Evolutionary conservation across 2,888 invertebrate species (phyloP).

Genomic region (Andrena praecox): DNA sequence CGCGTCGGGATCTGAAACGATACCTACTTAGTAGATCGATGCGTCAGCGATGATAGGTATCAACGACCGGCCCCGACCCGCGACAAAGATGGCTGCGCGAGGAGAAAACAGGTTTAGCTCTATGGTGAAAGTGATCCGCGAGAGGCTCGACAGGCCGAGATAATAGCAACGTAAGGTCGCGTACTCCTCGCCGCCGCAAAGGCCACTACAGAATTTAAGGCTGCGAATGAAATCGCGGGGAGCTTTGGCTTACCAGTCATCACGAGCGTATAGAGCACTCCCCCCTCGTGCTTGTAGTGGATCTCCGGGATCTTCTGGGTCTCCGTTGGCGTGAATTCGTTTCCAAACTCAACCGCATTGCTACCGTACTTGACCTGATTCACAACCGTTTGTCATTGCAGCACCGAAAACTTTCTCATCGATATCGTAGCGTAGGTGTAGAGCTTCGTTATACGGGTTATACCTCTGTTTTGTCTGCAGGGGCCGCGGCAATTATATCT

Average conservation of each 20-base stretch:
- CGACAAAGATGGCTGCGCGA: neutral
- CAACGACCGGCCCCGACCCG: neutral
- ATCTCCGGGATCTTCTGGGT: slow-evolving; percentile 80
- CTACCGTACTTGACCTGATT: slow-evolving; percentile 81
- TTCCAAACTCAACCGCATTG: slow-evolving; percentile 78
- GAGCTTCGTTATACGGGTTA: slow-evolving; percentile 67
- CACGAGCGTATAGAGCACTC: slow-evolving; percentile 82
- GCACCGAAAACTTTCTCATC: neutral
- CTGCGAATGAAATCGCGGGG: too few species aligned
- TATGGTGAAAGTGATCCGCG: slow-evolving; percentile 70
- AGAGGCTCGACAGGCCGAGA: slow-evolving; percentile 18
- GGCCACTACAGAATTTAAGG: neutral
- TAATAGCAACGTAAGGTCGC: slow-evolving; percentile 25
- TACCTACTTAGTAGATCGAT: neutral
- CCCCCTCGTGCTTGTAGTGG: slow-evolving; percentile 83
- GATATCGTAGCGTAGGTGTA: neutral
- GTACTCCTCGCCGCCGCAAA: neutral
- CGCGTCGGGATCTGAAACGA: slow-evolving; percentile 79
- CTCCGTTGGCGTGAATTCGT: slow-evolving; percentile 80
- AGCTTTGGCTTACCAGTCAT: slow-evolving; percentile 77
- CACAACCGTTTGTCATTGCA: slow-evolving; percentile 10
- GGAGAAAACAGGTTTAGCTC: slow-evolving; percentile 73
- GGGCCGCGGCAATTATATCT: slow-evolving; percentile 80
- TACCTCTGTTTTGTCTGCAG: slow-evolving; percentile 81
- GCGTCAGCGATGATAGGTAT: neutral